These are phyloP conservation scores for Phoebastria nigripes DNA, from an alignment of 2,797 vertebrate genomes.

Conservation along the genomic window DNA sequence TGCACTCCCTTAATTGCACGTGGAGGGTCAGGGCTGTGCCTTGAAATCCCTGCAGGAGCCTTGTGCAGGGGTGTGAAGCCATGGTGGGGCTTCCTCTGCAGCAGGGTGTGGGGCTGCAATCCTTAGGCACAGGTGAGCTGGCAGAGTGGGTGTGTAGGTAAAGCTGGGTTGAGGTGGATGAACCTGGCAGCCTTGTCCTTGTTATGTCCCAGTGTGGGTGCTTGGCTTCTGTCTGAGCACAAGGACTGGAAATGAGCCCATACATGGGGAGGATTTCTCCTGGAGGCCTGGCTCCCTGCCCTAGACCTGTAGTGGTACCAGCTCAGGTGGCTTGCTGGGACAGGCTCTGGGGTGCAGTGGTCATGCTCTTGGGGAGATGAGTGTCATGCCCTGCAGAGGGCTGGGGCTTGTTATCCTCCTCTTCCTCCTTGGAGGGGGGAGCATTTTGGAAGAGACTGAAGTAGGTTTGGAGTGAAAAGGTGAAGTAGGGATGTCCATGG, in stretches of 20 bases:
- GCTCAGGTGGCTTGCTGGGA: not conserved
- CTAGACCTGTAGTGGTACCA: not conserved
- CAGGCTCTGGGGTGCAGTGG: not conserved
- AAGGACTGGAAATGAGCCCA: not conserved
- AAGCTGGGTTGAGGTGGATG: not conserved
- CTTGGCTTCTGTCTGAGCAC: not conserved
- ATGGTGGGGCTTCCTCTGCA: not conserved
- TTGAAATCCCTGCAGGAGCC: not conserved
- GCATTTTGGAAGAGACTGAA: not conserved
- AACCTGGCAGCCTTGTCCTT: not conserved
- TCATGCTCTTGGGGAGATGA: rapidly evolving
- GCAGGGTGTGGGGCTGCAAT: not conserved
- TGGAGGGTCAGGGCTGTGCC: not conserved
- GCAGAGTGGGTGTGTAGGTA: not conserved
- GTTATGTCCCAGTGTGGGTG: not conserved
- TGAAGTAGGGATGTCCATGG: not conserved
- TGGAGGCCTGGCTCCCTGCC: not conserved
- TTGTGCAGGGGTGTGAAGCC: not conserved
- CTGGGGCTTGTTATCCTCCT: not conserved
- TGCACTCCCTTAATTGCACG: rapidly evolving
- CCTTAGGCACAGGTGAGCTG: not conserved
- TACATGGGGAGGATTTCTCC: rapidly evolving
- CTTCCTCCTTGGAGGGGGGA: rapidly evolving
- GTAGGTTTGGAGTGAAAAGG: not conserved
- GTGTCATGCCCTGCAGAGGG: not conserved